phyloP scores from a whole-genome alignment of 1,140 invertebrate species.

The Frieseomelitta varia region DNA sequence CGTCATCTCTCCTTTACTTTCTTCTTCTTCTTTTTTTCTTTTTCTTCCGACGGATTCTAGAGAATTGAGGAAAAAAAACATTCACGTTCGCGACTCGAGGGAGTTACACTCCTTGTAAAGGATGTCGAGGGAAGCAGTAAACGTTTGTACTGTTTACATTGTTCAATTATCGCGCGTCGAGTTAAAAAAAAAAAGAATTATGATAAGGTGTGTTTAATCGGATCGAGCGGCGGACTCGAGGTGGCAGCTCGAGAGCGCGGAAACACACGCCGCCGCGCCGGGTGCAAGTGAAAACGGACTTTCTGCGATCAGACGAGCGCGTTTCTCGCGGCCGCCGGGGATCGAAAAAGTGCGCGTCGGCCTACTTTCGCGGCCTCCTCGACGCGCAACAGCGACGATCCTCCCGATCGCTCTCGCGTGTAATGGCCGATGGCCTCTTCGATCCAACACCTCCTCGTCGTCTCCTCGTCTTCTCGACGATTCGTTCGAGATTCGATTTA shows the following conservation, averaged over 20 bases:
- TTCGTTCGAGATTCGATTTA: too few species aligned
- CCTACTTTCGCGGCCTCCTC: constrained; percentile 55
- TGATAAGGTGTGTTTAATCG: neutral
- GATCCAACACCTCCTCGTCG: neutral
- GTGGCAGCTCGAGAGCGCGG: too few species aligned
- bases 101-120: neutral
- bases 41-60: too few species aligned
- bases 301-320: constrained; percentile 43
- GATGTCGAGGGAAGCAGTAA: neutral
- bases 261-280: too few species aligned
- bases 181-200: neutral
- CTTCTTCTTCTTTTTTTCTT: too few species aligned
- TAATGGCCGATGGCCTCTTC: neutral
- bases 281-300: constrained; percentile 47
- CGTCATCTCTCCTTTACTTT: neutral
- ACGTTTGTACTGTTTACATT: neutral
- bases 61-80: too few species aligned
- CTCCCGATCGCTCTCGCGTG: constrained; percentile 28
- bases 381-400: neutral
- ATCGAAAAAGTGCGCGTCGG: constrained; percentile 56
- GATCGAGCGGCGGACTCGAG: neutral
- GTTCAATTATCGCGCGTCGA: neutral
- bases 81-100: neutral
- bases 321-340: constrained; percentile 34
- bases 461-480: neutral